Evolutionary conservation across 2,113 vertebrate species (phyloP), one percentile per base, ranked within the genome.

Genomic region (Beaufortia kweichowensis): DNA sequence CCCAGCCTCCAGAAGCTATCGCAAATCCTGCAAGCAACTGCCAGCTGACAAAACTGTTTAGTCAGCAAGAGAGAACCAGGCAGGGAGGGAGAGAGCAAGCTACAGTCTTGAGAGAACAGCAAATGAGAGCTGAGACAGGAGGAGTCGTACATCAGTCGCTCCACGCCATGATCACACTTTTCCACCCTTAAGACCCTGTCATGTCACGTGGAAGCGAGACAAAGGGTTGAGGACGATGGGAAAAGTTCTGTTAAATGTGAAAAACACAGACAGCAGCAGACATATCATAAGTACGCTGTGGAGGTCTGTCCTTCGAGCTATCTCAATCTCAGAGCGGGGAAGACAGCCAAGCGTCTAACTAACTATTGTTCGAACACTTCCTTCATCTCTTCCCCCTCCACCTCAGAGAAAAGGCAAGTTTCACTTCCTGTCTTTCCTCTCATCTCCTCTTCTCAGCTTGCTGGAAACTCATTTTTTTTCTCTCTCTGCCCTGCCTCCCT

Each of bases 11-110:
- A 91, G 89, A 86, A 90, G 90, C 89, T 90, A 91, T 91, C 90
- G 69, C 90, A 92, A 92, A 91, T 90, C 91, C 91, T 80, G 81
- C 23, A 50, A 85, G 82, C 83, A 88, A 87, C 90, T 90, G 88
- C 92, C 92, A 91, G 91, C 93, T 94, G 93, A 93, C 90, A 91
- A 86, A 93, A 93, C 85, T 91, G 93, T 94, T 91, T 89, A 92
- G 93, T 95, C 93, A 94, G 93, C 92, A 91, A 84, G 86, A 87
- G 57, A 29, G 81, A 80, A 76, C 76, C 23, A 60, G 83, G 82
- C 61, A 78, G 82, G 80, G 82, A 81, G 78, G 71, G 53, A 82
- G 69, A 84, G 72, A 79, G 74, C 1, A 23, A 79, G 77, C 15
- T 33, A 60, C 68, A 78, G 57, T 61, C 57, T 35, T 28, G 59